A percentile compares a stretch with the other conserved stretches of the same genome.
These are phyloP conservation scores for Dione vanillae DNA, from an alignment of 2,888 invertebrate genomes.

Conservation along the genomic window DNA sequence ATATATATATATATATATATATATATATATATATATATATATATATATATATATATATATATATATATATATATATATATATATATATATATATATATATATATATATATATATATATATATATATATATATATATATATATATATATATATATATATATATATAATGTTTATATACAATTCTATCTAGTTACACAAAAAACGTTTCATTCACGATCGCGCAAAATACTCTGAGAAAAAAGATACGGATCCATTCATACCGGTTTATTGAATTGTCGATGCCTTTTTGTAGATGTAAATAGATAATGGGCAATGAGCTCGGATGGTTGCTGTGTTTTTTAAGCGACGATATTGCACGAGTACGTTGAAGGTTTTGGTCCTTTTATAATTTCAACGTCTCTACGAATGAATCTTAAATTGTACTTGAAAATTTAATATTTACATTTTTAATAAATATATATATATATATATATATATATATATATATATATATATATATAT, in stretches of 20 bases:
- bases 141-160: too few relatives aligned
- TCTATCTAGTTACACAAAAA: conserved; percentile 48
- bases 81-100: too few relatives aligned
- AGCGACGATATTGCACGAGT: conserved; percentile 9
- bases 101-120: too few relatives aligned
- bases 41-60: too few relatives aligned
- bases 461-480: too few relatives aligned
- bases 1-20: too few relatives aligned
- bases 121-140: too few relatives aligned
- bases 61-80: too few relatives aligned
- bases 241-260: conserved; percentile 45
- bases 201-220: conserved; percentile 45
- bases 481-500: too few relatives aligned
- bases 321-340: conserved; percentile 19
- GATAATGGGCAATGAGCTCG: conserved; percentile 32
- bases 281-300: conserved; percentile 37
- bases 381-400: not conserved
- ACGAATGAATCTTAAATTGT: too few relatives aligned
- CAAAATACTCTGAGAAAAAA: conserved; percentile 46
- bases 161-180: conserved; percentile 36
- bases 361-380: not conserved
- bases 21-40: too few relatives aligned
- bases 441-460: too few relatives aligned
- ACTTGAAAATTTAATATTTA: not conserved
- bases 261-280: conserved; percentile 42